Evolutionary conservation across 2,888 invertebrate genomes (phyloP), one percentile per base, ranked within the genome.

Genomic region (Vanessa cardui): DNA sequence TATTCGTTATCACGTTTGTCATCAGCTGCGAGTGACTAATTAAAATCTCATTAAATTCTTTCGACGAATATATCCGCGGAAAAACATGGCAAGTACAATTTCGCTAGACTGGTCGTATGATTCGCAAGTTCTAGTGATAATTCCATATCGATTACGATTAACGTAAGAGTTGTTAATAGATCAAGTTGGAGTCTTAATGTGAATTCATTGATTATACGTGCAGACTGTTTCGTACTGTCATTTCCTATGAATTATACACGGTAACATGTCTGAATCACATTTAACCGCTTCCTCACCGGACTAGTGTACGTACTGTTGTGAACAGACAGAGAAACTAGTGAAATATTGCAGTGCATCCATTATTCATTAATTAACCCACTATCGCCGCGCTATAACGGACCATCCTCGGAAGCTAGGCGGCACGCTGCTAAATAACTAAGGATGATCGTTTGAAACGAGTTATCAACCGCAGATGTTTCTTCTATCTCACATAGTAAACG

Each of bases 321-420:
- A 69, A 68, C 68, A 75, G 76, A 74, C 72, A 74, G 85, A 82
- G 86, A 86, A 84, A 85, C 79, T 76, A 79, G 79, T 87, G 84
- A 88, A 84, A 85, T 88, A 88, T 87, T 83, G 81, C 84, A 76
- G 74, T 80, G 80, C 78, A 86, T 88, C 85, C 84, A 88, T 89
- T 89, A 88, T 88, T 89, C 85, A 88, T 87, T 88, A 85, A 89
- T 89, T 88, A 88, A 86, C 81, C 82, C 76, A 86, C 83, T 83
- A 84, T 83, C 82, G 78, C 77, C 77, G 76, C 76, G 74, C 83
- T 79, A 81, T 86, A 88, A 84, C 85, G 82, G 87, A 79, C 71
- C 74, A 72, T 77, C 75, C 71, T 77, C 80, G 77, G 77, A 76
- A 76, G 78, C 78, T 72, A 73, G 69, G 64, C 60, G 74, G 74